phyloP scores from a whole-genome alignment of 2,113 vertebrate genomes.

The Balaeniceps rex region DNA sequence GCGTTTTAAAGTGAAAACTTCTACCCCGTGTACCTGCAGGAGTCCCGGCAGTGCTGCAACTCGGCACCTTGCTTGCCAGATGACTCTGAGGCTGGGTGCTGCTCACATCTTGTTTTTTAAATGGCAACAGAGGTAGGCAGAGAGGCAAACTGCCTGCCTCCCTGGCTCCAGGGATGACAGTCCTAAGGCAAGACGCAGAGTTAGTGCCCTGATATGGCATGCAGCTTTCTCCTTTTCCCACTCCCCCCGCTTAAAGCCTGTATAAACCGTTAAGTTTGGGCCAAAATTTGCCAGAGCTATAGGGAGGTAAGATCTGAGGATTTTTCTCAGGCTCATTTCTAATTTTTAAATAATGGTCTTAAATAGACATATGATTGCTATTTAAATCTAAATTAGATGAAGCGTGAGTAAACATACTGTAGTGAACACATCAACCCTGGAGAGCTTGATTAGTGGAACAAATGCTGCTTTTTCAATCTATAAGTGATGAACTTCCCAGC shows the following conservation, averaged over 20 bases:
- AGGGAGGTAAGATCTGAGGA: not conserved
- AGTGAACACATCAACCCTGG: not conserved
- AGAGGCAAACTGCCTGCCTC: not conserved
- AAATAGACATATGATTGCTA: not conserved
- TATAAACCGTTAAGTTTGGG: not conserved
- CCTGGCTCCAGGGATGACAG: not conserved
- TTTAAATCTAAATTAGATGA: not conserved
- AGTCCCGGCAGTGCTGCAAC: not conserved
- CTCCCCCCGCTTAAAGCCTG: not conserved
- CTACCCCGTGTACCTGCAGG: not conserved
- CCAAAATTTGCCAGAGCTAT: not conserved
- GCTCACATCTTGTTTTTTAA: not conserved
- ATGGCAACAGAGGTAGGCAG: not conserved
- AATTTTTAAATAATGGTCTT: not conserved
- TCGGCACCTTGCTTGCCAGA: not conserved
- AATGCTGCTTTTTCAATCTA: not conserved
- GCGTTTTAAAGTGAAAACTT: not conserved
- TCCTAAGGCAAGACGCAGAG: not conserved
- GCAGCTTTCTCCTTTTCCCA: not conserved
- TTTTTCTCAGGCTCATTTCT: not conserved
- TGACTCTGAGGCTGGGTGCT: not conserved
- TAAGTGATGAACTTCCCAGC: constrained; percentile 26
- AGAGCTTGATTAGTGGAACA: constrained; percentile 4
- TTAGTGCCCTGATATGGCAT: not conserved
- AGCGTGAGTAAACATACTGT: not conserved